phyloP scores from a whole-genome alignment of 1,140 invertebrate genomes.

The Bombus fervidus region DNA sequence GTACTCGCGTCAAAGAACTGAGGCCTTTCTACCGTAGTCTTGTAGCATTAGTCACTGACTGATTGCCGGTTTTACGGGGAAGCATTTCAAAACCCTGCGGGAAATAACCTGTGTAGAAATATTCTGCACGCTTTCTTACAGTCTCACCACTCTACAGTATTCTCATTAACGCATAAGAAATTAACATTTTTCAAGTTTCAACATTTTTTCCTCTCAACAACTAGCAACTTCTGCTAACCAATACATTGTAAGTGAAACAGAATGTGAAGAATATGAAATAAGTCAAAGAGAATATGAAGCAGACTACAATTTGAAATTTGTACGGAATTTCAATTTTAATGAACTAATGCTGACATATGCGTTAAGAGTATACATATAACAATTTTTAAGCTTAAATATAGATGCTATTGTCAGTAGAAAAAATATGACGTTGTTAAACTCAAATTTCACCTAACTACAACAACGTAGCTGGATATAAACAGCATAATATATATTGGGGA shows the following conservation, averaged over 20 bases:
- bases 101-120: conserved; percentile 38
- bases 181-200: neutral
- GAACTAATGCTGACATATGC: neutral
- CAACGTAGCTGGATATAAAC: neutral
- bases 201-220: neutral
- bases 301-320: too few relatives aligned
- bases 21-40: conserved; percentile 40
- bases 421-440: neutral
- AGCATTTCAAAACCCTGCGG: conserved; percentile 25
- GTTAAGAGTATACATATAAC: neutral
- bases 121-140: neutral
- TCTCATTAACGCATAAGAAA: neutral
- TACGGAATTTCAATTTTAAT: neutral
- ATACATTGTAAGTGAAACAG: neutral
- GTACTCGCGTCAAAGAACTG: conserved; percentile 54
- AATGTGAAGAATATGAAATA: neutral
- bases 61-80: conserved; percentile 38
- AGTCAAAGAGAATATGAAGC: neutral
- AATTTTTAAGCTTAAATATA: neutral
- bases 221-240: neutral
- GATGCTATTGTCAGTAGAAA: neutral
- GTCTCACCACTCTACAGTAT: neutral
- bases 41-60: conserved; percentile 40
- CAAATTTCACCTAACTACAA: neutral
- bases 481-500: too few relatives aligned